Base-by-base conservation (phyloP, 2,888 invertebrate species). In the Malacosoma neustria region DNA sequence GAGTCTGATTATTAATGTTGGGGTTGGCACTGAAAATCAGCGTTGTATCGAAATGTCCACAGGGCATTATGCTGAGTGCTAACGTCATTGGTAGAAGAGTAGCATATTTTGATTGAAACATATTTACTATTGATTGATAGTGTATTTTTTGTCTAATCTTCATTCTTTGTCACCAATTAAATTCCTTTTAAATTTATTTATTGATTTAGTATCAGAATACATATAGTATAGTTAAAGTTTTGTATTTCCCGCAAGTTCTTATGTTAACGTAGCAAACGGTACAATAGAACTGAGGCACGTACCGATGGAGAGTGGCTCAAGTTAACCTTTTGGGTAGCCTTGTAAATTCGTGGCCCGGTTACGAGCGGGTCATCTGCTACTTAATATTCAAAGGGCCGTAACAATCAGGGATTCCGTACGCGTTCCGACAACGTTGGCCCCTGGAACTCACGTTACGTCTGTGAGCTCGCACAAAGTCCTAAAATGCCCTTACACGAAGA, bases 381-480 rank as follows among this genome's bases (percentile, higher is more conserved):
- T 82, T 82, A 82, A 81, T 81, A 84, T 82, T 82, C 80, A 82
- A 72, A 76, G 74, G 75, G 73, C 70, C 72, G 61, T n/a, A 63
- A 67, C 68, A 68, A 77, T 82, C 75, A 71, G 57, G 63, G 66
- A 82, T 81, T 77, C 82, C 63, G 61, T 53, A 49, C 72, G 72
- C 73, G 79, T 61, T 65, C 61, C 63, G 61, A 56, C 48, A 50
- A 45, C 29, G 38, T 38, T 36, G 49, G 50, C 52, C 50, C 54
- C 43, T 22, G 22, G 22, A 22, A 22, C 5, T 22, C 22, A 22
- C 22, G 22, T 22, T 22, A 22, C 22, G 6, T 22, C 22, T 7
- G 22, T 22, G 22, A 22, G 22, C 22, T 9, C 22, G 9, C 22
- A 7, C 6, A 22, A 22, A 46, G 9, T 9, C 22, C 22, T 5